Percentiles rank a stretch among this genome's conserved stretches.
phyloP scores from a whole-genome alignment of 2,888 invertebrate species.

The Trichogramma evanescens region DNA sequence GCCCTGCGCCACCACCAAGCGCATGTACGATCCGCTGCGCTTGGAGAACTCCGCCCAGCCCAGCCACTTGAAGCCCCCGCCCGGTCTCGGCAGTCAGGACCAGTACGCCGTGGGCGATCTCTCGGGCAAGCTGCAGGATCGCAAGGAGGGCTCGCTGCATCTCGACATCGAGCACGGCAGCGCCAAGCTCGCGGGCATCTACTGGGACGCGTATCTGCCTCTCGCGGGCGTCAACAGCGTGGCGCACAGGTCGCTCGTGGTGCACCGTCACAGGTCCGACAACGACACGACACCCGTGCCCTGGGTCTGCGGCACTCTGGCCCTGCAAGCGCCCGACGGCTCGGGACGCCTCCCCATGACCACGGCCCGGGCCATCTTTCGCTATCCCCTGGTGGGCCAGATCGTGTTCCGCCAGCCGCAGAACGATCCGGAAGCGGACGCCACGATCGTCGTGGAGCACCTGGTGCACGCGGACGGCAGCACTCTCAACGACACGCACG shows the following conservation, averaged over 20 bases:
- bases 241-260: slow-evolving; percentile 70
- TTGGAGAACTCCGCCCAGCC: slow-evolving; percentile 37
- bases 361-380: slow-evolving; percentile 73
- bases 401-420: slow-evolving; percentile 75
- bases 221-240: slow-evolving; percentile 73
- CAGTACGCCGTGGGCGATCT: slow-evolving; percentile 86
- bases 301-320: slow-evolving; percentile 62
- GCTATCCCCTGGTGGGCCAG: slow-evolving; percentile 82
- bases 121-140: slow-evolving; percentile 73
- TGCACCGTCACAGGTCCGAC: slow-evolving; percentile 57
- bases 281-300: slow-evolving; percentile 45
- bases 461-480: slow-evolving; percentile 83
- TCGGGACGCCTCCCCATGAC: slow-evolving; percentile 65
- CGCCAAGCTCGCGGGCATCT: slow-evolving; percentile 65
- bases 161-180: slow-evolving; percentile 64
- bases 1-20: slow-evolving; percentile 65
- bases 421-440: slow-evolving; percentile 77
- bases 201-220: slow-evolving; percentile 81
- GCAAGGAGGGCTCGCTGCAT: slow-evolving; percentile 64
- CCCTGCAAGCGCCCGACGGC: slow-evolving; percentile 58
- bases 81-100: slow-evolving; percentile 76
- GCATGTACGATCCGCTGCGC: slow-evolving; percentile 65
- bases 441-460: slow-evolving; percentile 74
- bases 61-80: background rate
- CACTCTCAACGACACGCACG: slow-evolving; percentile 63